These are phyloP conservation scores for Micrastur ruficollis DNA, from an alignment of 2,797 vertebrate genomes.

Conservation along the genomic window DNA sequence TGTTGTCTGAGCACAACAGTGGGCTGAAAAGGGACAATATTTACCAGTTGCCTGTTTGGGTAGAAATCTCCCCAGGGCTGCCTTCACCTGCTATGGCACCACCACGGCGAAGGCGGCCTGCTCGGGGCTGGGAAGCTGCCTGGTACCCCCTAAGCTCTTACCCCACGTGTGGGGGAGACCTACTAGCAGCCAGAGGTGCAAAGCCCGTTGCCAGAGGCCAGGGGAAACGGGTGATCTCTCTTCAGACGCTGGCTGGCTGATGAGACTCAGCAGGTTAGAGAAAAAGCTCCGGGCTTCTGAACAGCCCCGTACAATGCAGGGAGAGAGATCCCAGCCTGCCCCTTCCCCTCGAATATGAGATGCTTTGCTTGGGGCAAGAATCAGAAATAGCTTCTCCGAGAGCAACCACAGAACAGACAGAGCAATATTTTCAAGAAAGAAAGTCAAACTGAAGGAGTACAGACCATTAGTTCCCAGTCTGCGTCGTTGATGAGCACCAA, in stretches of 20 bases:
- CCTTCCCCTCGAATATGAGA: neutral
- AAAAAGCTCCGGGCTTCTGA: neutral
- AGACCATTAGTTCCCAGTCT: constrained; percentile 98
- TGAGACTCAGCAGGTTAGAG: constrained; percentile 22
- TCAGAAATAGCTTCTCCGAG: constrained; percentile 23
- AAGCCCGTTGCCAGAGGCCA: neutral
- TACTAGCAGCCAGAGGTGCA: neutral
- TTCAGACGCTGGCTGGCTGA: neutral
- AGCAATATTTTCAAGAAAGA: constrained; percentile 22
- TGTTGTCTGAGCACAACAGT: neutral
- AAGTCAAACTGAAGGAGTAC: constrained; percentile 65
- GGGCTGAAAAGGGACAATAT: neutral
- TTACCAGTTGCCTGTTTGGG: neutral
- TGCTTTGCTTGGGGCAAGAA: constrained; percentile 30
- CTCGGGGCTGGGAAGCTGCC: neutral
- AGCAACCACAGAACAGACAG: neutral
- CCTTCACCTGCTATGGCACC: neutral
- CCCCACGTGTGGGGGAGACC: neutral
- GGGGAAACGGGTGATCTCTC: neutral
- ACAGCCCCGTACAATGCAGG: neutral
- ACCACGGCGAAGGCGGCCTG: neutral
- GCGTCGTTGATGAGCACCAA: constrained; percentile 96
- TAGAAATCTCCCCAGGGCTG: neutral
- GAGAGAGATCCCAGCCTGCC: constrained; percentile 2
- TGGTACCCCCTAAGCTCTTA: neutral